Evolutionary conservation across 1,140 invertebrate species (phyloP), one percentile per base, ranked within the genome.

Genomic region (Leptinotarsa undecemlineata): DNA sequence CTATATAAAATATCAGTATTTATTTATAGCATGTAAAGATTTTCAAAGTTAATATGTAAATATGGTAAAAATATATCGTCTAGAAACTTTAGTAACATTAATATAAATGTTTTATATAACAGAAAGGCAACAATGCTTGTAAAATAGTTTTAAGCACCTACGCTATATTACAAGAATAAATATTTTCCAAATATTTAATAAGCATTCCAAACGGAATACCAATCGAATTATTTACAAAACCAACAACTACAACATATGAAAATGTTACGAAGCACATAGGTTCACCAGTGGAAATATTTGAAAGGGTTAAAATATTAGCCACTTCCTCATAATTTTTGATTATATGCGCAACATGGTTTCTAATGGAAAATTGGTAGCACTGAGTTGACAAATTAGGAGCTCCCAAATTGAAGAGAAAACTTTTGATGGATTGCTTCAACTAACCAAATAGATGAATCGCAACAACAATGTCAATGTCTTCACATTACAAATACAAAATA

Each of bases 11-110:
- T 73, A 68, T 69, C 15, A 51, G 48, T 20, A 26, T 64, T 17
- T 70, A 48, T 68, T 14, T 57, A 70, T 70, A 33, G 48, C 33
- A 68, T 74, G 57, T 62, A 48, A 74, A 67, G 26, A 68, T 57
- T 73, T 68, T 47, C 47, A 69, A 42, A 73, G 72, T 73, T 73
- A 74, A 75, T 72, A 68, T 74, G 67, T 76, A 77, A 70, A 73
- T 67, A 64, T 73, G 75, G 68, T 74, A 73, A 74, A 77, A 77
- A 77, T 74, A 77, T 77, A 74, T 68, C 74, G 73, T 77, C 72
- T 77, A 74, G 19, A 77, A 71, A 74, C 64, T 77, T 77, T 71
- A 74, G 72, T 77, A 77, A 77, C 72, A 77, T 77, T 77, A 74
- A 71, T 74, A 70, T 68, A 72, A 61, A 71, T 26, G 42, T 70